Conservation (phyloP, 2,113 vertebrate genomes). For the Bostrychus sinensis region DNA sequence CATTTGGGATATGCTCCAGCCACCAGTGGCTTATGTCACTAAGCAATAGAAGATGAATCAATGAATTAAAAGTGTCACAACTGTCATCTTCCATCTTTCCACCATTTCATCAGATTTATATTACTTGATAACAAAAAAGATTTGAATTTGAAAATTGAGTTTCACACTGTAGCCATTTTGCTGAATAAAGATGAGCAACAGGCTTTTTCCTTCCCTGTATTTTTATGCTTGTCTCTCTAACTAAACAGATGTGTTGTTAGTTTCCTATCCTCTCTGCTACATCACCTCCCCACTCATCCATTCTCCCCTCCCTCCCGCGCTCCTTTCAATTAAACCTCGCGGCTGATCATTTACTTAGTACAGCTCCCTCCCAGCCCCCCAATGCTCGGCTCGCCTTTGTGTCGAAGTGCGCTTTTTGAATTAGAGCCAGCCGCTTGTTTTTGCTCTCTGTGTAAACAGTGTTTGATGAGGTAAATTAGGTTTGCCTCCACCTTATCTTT, state of each 20-base stretch:
- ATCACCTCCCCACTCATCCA: conserved; percentile 21
- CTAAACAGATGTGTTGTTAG: conserved; percentile 31
- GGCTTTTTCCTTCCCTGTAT: conserved; percentile 13
- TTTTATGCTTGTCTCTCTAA: conserved; percentile 7
- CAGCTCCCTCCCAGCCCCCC: conserved; percentile 24
- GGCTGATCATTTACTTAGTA: conserved; percentile 48
- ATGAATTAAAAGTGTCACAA: too few species aligned
- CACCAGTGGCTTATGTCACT: too few species aligned
- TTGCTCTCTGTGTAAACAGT: conserved; percentile 45
- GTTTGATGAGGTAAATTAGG: conserved; percentile 55
- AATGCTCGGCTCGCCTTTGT: conserved; percentile 15
- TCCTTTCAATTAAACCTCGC: conserved; percentile 53
- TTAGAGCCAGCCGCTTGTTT: conserved; percentile 50
- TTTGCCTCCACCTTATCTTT: conserved; percentile 14
- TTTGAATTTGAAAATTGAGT: neutral
- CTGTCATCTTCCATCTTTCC: too few species aligned
- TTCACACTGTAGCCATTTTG: neutral
- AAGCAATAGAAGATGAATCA: too few species aligned
- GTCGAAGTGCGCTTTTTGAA: conserved; percentile 37
- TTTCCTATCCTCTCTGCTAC: conserved; percentile 15
- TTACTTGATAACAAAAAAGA: neutral
- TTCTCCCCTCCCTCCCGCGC: conserved; percentile 27
- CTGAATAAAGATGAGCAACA: neutral
- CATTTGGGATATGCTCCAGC: too few species aligned
- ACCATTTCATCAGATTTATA: neutral